Percentiles rank a stretch among this genome's conserved stretches.
These are phyloP conservation scores for Taxidea taxus DNA, from an alignment of 2,113 vertebrate genomes.

Conservation along the genomic window DNA sequence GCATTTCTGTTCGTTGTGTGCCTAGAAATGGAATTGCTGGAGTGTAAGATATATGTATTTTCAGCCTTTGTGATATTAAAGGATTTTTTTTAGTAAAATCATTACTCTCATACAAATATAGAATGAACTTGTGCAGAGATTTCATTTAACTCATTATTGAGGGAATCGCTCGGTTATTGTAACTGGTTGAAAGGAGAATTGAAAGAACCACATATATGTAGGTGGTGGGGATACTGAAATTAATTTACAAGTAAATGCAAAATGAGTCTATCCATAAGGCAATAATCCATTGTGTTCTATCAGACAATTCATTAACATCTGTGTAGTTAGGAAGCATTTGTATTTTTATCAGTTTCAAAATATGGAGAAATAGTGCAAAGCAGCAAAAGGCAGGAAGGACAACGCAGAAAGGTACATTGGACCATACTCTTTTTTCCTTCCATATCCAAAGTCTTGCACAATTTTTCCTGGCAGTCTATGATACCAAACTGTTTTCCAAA, in stretches of 20 bases:
- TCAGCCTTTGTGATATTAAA: not conserved
- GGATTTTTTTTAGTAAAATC: not conserved
- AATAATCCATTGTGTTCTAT: not conserved
- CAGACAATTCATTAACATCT: not conserved
- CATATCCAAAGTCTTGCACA: not conserved
- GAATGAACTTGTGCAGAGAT: not conserved
- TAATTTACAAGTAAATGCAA: not conserved
- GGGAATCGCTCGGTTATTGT: not conserved
- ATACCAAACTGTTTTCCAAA: not conserved
- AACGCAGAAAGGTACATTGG: not conserved
- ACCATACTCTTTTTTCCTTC: not conserved
- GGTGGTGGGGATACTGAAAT: not conserved
- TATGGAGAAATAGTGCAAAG: not conserved
- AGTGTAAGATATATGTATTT: not conserved
- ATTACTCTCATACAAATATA: not conserved
- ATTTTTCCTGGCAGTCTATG: not conserved
- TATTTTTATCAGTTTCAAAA: not conserved
- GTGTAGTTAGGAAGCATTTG: not conserved
- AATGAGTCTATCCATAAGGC: not conserved
- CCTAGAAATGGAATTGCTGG: not conserved
- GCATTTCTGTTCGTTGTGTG: not conserved
- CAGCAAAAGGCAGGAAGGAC: not conserved
- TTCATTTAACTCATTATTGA: not conserved
- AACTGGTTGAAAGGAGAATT: not conserved
- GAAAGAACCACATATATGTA: not conserved